These are phyloP conservation scores for Leucopsar rothschildi DNA, from an alignment of 2,113 vertebrate species.

Conservation along the genomic window DNA sequence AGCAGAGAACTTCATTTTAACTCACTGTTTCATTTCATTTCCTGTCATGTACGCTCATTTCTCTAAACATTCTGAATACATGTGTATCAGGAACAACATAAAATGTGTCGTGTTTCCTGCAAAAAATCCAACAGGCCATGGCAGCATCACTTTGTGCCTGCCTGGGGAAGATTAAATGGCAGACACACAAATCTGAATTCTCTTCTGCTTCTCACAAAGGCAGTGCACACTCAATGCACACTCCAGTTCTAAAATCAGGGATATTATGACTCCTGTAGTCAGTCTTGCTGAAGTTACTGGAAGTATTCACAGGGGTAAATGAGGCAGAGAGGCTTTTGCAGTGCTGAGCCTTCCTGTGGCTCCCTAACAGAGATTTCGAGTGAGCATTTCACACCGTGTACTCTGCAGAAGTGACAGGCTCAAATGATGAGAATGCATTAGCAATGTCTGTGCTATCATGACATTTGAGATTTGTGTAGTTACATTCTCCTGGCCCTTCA, in stretches of 20 bases:
- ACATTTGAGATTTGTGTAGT: neutral
- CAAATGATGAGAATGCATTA: neutral
- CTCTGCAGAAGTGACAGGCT: neutral
- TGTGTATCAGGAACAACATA: neutral
- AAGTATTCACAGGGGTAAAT: neutral
- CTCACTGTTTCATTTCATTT: neutral
- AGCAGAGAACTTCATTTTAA: neutral
- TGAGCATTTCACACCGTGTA: neutral
- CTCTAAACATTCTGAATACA: neutral
- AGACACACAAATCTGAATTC: neutral
- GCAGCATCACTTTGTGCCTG: neutral
- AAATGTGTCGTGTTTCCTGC: neutral
- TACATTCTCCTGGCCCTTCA: conserved; percentile 36
- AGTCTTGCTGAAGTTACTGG: neutral
- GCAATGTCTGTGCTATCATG: neutral
- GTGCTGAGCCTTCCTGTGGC: neutral
- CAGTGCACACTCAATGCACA: neutral
- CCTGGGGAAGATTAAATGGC: neutral
- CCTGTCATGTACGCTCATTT: neutral
- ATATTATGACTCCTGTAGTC: neutral
- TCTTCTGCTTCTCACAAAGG: neutral
- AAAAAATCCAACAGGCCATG: neutral
- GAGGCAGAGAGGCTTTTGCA: neutral
- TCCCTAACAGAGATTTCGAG: neutral
- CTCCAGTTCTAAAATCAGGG: neutral